Conservation (phyloP, 2,113 vertebrate species). For the Tupaia tana region DNA sequence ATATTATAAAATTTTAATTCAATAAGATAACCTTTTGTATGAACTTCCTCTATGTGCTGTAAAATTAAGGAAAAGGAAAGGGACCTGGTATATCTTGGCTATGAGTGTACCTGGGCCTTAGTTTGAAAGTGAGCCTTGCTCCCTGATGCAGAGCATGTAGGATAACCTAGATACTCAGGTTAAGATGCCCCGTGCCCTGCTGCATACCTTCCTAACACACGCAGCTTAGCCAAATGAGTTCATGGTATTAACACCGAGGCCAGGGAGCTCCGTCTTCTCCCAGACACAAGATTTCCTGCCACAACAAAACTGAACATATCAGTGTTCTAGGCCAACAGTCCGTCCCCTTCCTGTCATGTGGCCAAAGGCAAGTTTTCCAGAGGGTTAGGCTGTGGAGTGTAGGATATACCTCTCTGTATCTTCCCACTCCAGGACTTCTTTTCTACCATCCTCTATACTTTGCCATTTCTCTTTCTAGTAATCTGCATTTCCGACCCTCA, state of each 20-base stretch:
- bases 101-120: neutral
- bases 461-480: neutral
- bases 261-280: neutral
- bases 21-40: neutral
- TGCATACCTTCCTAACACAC: neutral
- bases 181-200: neutral
- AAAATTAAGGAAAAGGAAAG: neutral
- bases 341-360: neutral
- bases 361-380: neutral
- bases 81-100: neutral
- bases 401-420: neutral
- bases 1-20: neutral
- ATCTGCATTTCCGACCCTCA: neutral
- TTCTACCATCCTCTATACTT: neutral
- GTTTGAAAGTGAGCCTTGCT: neutral
- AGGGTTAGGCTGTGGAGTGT: rapidly evolving
- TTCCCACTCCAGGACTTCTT: rapidly evolving
- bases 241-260: neutral
- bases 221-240: neutral
- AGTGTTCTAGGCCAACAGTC: neutral
- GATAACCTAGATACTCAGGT: neutral
- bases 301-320: rapidly evolving
- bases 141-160: neutral
- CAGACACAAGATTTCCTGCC: neutral
- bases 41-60: neutral